phyloP scores from a whole-genome alignment of 1,140 invertebrate species.

The Aphaenogaster floridana region DNA sequence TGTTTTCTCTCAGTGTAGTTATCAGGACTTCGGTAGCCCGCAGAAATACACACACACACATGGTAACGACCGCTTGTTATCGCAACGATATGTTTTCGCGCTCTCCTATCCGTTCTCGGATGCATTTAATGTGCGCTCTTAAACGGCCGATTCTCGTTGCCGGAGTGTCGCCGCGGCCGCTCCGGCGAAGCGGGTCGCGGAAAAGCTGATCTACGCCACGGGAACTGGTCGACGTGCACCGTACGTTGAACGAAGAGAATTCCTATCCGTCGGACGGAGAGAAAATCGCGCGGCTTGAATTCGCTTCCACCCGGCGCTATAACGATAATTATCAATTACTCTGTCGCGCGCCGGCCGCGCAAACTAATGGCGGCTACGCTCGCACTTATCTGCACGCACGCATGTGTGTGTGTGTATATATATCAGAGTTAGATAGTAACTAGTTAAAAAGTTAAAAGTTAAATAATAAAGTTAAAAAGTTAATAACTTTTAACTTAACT shows the following conservation, averaged over 20 bases:
- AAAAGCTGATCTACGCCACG: constrained; percentile 44
- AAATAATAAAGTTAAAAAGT: too few relatives aligned
- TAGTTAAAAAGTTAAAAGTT: too few relatives aligned
- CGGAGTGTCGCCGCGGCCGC: constrained; percentile 26
- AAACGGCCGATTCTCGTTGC: not conserved
- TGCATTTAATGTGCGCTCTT: constrained; percentile 25
- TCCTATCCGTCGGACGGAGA: constrained; percentile 18
- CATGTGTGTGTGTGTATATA: too few relatives aligned
- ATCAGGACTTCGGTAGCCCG: constrained; percentile 28
- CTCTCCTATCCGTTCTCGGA: not conserved
- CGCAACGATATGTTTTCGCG: constrained; percentile 33
- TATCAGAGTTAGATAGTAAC: too few relatives aligned
- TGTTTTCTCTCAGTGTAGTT: not conserved
- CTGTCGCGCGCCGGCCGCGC: constrained; percentile 47
- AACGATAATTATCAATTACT: constrained; percentile 68
- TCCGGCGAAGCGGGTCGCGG: constrained; percentile 37
- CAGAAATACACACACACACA: too few relatives aligned
- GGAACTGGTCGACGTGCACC: constrained; percentile 13
- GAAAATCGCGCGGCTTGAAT: constrained; percentile 42
- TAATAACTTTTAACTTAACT: too few relatives aligned
- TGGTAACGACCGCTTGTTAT: constrained; percentile 48
- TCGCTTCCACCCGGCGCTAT: constrained; percentile 56
- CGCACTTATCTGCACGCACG: not conserved
- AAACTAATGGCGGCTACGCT: constrained; percentile 32
- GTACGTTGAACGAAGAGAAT: constrained; percentile 33